Base-by-base conservation (phyloP, 2,888 invertebrate genomes). In the Mesochorus sp. region DNA sequence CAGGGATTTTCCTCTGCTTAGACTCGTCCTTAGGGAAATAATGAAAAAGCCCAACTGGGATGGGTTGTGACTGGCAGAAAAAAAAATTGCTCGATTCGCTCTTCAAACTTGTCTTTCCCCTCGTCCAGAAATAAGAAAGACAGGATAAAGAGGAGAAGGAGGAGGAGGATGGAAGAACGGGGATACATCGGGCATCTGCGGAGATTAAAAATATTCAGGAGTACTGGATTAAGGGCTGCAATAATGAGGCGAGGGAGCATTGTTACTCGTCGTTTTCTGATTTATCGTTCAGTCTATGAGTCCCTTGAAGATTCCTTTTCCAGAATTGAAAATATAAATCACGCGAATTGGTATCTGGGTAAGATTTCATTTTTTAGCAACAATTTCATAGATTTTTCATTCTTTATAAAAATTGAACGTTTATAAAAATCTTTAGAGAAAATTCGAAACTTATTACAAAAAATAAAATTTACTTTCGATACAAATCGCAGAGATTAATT, bases 131-230 rank as follows among this genome's bases (percentile, higher is more conserved):
- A 53, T 53, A 12, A 42, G 55, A 61, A 53, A 28, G 4, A 12
- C 12, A 37, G 3, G 42, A 26, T n/a, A 70, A 26, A 10, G 12
- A n/a, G 24, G 34, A 19, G n/a, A n/a, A n/a, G n/a, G n/a, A n/a
- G n/a, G n/a, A n/a, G n/a, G n/a, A n/a, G n/a, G n/a, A n/a, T n/a
- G 26, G 34, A 24, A 34, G 44, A 68, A 44, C n/a, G 44, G 44
- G 21, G 31, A 28, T 8, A 42, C 53, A 21, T 31, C 37, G 31
- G 44, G 57, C 28, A 24, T 34, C 70, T 70, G 47, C 53, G 61
- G 39, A 79, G 81, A 82, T 82, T 81, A 79, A 80, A 79, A 82
- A 82, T 82, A 81, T 82, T 81, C 76, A 79, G 77, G 82, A 81
- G 79, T n/a, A n/a, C n/a, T 79, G 80, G 79, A 82, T 81, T 79